Conservation (phyloP, 1,140 invertebrate species). For the Zaprionus nigranus region DNA sequence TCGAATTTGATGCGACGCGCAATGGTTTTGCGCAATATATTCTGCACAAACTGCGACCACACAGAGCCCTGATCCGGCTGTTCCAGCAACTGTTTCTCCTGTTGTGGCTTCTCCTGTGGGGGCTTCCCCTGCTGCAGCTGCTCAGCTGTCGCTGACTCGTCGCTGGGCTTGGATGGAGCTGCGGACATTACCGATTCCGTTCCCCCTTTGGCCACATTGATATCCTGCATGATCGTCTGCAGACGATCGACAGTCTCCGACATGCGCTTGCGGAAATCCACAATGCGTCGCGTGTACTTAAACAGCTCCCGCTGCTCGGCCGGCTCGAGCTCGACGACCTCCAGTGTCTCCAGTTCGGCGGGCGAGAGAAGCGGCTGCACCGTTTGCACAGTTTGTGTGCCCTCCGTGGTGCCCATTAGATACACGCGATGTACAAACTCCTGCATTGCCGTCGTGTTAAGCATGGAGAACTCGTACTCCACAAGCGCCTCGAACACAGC, state of each 20-base stretch:
- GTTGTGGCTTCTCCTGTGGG: background rate
- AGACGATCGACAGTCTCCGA: slow-evolving; percentile 75
- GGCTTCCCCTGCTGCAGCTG: background rate
- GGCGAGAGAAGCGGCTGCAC: slow-evolving; percentile 44
- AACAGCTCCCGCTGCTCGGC: slow-evolving; percentile 60
- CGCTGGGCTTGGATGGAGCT: background rate
- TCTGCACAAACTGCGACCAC: slow-evolving; percentile 79
- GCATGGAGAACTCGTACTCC: slow-evolving; percentile 50
- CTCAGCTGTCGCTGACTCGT: background rate
- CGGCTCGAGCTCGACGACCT: slow-evolving; percentile 23
- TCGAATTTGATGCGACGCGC: slow-evolving; percentile 70
- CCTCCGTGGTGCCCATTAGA: slow-evolving; percentile 59
- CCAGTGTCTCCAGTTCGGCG: slow-evolving; percentile 40
- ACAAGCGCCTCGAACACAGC: slow-evolving; percentile 34
- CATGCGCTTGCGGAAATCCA: slow-evolving; percentile 75
- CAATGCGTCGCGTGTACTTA: slow-evolving; percentile 63
- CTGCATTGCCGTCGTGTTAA: slow-evolving; percentile 77
- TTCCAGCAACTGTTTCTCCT: background rate
- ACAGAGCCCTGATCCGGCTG: slow-evolving; percentile 50
- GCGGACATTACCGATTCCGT: background rate
- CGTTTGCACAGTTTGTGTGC: slow-evolving; percentile 22
- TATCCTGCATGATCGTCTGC: slow-evolving; percentile 71
- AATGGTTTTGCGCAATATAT: slow-evolving; percentile 72
- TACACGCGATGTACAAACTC: slow-evolving; percentile 69
- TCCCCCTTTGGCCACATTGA: slow-evolving; percentile 25